Conservation (phyloP, 2,888 invertebrate species). For the Eristalinus sepulchralis region DNA sequence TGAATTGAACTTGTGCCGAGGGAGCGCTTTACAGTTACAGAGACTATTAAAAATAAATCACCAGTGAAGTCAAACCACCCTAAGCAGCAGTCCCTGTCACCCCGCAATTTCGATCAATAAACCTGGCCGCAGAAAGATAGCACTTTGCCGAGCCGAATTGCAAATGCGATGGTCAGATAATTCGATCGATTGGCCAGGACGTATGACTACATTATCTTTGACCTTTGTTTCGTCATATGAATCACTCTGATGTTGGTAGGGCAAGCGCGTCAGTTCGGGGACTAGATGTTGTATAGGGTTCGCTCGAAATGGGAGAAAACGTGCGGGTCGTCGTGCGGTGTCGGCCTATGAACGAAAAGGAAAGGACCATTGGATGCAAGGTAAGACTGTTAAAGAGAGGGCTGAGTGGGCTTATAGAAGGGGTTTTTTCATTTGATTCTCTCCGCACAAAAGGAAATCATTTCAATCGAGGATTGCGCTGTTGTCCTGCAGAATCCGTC, state of each 20-base stretch:
- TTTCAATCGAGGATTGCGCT: conserved; percentile 85
- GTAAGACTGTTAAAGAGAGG: conserved; percentile 7
- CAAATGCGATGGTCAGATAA: neutral
- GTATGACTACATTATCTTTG: conserved; percentile 5
- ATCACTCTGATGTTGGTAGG: neutral
- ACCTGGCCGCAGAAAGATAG: neutral
- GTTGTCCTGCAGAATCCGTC: conserved; percentile 85
- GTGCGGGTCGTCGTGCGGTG: conserved; percentile 82
- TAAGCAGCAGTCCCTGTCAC: too few species aligned
- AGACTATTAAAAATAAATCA: neutral
- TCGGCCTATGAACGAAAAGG: conserved; percentile 91
- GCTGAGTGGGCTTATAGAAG: neutral
- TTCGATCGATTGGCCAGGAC: neutral
- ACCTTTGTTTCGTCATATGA: neutral
- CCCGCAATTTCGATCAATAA: conserved; percentile 13
- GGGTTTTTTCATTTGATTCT: too few species aligned
- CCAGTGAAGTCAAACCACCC: neutral
- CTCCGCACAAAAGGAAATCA: conserved; percentile 82
- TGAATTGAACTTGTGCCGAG: neutral
- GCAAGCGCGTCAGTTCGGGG: neutral
- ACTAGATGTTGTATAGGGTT: neutral
- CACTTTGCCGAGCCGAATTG: neutral
- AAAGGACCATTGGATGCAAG: conserved; percentile 84
- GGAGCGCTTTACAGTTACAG: neutral
- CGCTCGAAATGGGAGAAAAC: conserved; percentile 76